Conservation (phyloP, 2,113 vertebrate species). For the Onychostoma macrolepis region DNA sequence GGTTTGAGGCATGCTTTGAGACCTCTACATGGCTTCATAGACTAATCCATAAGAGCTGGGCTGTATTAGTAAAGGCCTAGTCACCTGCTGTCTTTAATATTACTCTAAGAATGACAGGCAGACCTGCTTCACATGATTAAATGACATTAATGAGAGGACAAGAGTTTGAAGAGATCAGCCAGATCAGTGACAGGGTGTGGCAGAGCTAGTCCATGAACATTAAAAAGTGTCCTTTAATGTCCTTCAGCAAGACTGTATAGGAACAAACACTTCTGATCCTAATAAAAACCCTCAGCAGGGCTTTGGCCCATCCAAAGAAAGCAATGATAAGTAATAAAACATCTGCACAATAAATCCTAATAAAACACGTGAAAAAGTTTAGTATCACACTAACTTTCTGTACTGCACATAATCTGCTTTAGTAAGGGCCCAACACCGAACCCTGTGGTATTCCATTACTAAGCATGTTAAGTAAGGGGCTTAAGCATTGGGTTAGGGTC, state of each 20-base stretch:
- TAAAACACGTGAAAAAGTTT: neutral
- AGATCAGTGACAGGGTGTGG: neutral
- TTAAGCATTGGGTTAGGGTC: neutral
- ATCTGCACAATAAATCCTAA: neutral
- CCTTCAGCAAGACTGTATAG: neutral
- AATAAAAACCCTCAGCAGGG: neutral
- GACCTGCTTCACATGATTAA: constrained; percentile 4
- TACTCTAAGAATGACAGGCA: neutral
- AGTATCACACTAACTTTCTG: neutral
- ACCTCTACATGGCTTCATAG: neutral
- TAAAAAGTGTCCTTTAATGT: neutral
- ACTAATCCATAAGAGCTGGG: constrained; percentile 28
- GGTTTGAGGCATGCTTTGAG: constrained; percentile 21
- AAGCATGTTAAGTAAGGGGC: neutral
- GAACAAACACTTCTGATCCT: constrained; percentile 9
- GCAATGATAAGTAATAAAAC: neutral
- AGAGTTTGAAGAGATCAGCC: constrained; percentile 11
- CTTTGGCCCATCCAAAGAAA: neutral
- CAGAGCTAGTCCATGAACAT: neutral
- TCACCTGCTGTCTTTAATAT: constrained; percentile 36
- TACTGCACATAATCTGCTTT: neutral
- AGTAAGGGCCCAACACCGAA: neutral
- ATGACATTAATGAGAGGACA: neutral
- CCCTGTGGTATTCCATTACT: neutral
- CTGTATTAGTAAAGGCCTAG: constrained; percentile 18